Percentiles rank a stretch among this genome's conserved stretches.
These are phyloP conservation scores for Paramormyrops hopkinsi DNA, from an alignment of 2,797 vertebrate genomes.

Conservation along the genomic window DNA sequence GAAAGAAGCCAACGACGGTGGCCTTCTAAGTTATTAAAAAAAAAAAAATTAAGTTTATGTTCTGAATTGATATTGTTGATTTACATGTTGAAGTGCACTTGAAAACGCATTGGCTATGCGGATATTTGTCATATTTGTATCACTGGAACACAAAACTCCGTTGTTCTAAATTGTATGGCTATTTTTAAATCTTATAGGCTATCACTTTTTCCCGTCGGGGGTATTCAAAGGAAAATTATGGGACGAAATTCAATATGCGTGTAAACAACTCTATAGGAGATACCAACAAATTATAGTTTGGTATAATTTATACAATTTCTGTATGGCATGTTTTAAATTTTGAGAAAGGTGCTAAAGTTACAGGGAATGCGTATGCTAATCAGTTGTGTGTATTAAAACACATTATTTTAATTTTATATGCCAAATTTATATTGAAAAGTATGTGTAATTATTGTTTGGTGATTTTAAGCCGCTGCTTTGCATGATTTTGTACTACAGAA, in stretches of 20 bases:
- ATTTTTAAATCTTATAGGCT: neutral
- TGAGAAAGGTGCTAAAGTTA: conserved; percentile 24
- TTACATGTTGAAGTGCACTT: neutral
- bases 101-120: neutral
- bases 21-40: neutral
- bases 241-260: neutral
- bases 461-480: neutral
- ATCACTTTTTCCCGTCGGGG: neutral
- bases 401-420: conserved; percentile 21
- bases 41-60: neutral
- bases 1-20: neutral
- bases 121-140: neutral
- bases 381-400: conserved; percentile 39
- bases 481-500: neutral
- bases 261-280: neutral
- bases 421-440: conserved; percentile 29
- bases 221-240: neutral
- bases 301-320: neutral
- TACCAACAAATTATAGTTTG: neutral
- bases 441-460: conserved; percentile 44
- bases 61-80: neutral
- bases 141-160: neutral
- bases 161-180: conserved; percentile 18
- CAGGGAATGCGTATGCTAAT: conserved; percentile 50
- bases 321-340: conserved; percentile 7